Percentiles rank a stretch among this genome's conserved stretches.
phyloP scores from a whole-genome alignment of 2,113 vertebrate species.

The Sarotherodon lohbergeri region DNA sequence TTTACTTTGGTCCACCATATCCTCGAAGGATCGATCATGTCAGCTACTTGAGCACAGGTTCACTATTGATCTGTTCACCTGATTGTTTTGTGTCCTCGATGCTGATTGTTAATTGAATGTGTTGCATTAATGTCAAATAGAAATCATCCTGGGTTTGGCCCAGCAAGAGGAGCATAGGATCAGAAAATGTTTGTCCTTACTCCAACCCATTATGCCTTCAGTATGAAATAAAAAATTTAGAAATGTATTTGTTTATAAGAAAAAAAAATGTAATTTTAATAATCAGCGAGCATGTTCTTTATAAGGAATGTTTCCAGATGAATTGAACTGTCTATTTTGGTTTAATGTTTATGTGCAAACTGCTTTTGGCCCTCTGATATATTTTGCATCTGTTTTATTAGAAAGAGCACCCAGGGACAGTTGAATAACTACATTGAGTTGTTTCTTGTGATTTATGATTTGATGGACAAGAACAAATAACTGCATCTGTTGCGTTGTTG shows the following conservation, averaged over 20 bases:
- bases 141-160: conserved; percentile 8
- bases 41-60: neutral
- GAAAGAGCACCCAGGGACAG: conserved; percentile 36
- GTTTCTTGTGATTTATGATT: conserved; percentile 45
- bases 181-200: conserved; percentile 41
- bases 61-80: neutral
- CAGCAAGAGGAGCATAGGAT: conserved; percentile 32
- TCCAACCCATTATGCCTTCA: conserved; percentile 62
- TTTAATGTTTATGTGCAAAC: conserved; percentile 45
- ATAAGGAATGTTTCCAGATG: conserved; percentile 61
- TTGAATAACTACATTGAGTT: conserved; percentile 41
- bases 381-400: conserved; percentile 37
- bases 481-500: conserved; percentile 39
- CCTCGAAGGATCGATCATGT: conserved; percentile 5
- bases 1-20: neutral
- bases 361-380: conserved; percentile 39
- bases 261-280: conserved; percentile 56
- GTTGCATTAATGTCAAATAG: conserved; percentile 32
- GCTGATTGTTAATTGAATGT: conserved; percentile 54
- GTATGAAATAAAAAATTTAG: conserved; percentile 50
- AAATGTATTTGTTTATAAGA: conserved; percentile 68
- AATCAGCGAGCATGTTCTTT: conserved; percentile 68
- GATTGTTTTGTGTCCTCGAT: conserved; percentile 3
- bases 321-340: conserved; percentile 61
- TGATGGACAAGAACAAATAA: conserved; percentile 32